Evolutionary conservation across 2,113 vertebrate species (phyloP), one percentile per base, ranked within the genome.

Genomic region (Isurus oxyrinchus): DNA sequence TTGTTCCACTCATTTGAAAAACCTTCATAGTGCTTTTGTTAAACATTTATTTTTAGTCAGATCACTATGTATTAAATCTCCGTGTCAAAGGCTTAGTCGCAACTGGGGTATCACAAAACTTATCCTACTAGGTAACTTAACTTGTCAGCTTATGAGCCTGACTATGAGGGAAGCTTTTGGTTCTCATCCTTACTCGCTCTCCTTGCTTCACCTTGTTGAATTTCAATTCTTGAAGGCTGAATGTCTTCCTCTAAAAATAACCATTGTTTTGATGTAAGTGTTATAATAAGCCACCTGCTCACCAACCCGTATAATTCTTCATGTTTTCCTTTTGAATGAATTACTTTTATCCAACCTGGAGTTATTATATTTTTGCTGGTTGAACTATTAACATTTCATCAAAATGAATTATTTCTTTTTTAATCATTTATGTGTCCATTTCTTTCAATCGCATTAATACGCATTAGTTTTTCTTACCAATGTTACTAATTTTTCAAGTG

Each of bases 231-330:
- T 40, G 57, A 7, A 93, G 55, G n/a, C 35, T 93, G 35, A 93
- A 61, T 93, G 57, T 21, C 90, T 93, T 61, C 55, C 27, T 63
- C 59, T 63, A 93, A 63, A 93, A 63, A 93, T 93, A 93, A 61
- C 88, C 13, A n/a, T 61, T 93, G 27, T 31, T 93, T 93, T 61
- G 57, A 59, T 61, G 14, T 21, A 61, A 61, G 35, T 6, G 90
- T 93, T 21, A 93, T 63, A 63, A 61, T 63, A 63, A 94, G 16
- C 19, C 35, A 63, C n/a, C 87, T 61, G 90, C 35, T 93, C 90
- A 61, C 59, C 90, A 93, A 88, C 6, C 90, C 90, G 40, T 40
- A 23, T 19, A 63, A 21, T 40, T n/a, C 35, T 94, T 40, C 21
- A 40, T 66, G 90, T n/a, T 94, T 94, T 94, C 35, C n/a, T 40